These are phyloP conservation scores for Pseudomyrmex gracilis DNA, from an alignment of 1,140 invertebrate genomes.

Conservation along the genomic window DNA sequence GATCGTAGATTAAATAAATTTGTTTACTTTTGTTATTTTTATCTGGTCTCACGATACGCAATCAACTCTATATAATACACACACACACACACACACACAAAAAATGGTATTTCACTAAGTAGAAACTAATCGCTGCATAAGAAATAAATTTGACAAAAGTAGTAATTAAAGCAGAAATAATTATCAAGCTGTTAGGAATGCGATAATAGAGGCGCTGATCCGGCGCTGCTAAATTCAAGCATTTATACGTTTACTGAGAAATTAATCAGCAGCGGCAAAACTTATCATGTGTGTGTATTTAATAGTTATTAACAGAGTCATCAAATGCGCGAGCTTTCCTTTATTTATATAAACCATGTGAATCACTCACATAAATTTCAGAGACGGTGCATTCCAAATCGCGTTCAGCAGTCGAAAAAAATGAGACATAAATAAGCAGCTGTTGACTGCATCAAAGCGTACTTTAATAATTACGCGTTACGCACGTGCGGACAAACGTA, in stretches of 20 bases:
- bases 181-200: constrained; percentile 4
- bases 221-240: background rate
- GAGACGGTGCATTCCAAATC: background rate
- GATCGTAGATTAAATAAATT: too few relatives aligned
- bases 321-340: background rate
- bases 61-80: too few relatives aligned
- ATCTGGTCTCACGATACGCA: too few relatives aligned
- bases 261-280: constrained; percentile 26
- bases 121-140: too few relatives aligned
- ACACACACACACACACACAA: too few relatives aligned
- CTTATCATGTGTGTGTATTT: constrained; percentile 11
- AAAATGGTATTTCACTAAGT: too few relatives aligned
- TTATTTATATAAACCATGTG: background rate
- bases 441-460: background rate
- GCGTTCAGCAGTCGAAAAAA: constrained; percentile 28
- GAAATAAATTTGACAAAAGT: background rate
- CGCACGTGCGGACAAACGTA: constrained; percentile 25
- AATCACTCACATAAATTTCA: constrained; percentile 13
- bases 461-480: constrained; percentile 22
- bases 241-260: constrained; percentile 20
- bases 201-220: constrained; percentile 11
- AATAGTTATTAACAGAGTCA: constrained; percentile 11
- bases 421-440: constrained; percentile 11
- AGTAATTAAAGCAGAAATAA: background rate
- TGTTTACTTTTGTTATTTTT: too few relatives aligned